Base-by-base conservation (phyloP, 2,888 invertebrate species). In the Drosophila peninsularis region DNA sequence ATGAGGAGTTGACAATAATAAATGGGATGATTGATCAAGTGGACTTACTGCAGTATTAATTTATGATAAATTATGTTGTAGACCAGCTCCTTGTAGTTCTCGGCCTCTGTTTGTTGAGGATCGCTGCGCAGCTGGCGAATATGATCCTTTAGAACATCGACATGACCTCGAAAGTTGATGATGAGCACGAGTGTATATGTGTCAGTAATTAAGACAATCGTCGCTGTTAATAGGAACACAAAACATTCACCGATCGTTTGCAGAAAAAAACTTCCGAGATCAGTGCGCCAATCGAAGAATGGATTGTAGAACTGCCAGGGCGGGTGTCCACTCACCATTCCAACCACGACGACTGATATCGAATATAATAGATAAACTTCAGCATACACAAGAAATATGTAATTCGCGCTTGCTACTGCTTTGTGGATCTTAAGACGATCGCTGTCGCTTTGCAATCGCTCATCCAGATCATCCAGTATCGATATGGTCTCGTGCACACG, bases 261-360 rank as follows among this genome's bases (percentile, higher is more conserved):
- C 1, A 66, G 11, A 83, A 81, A 85, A 5, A 75, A 27, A 13
- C 41, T 39, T n/a, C 10, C 27, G 0, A 19, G 1, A 0, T 70
- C 66, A 5, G 54, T n/a, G 17, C 66, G 67, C 80, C 81, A 85
- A 44, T 84, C 62, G 5, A 83, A 36, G 0, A 78, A 27, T 0
- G 84, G 85, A 68, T 82, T 80, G 30, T 78, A 85, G 0, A 83
- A 30, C 11, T 71, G 53, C 78, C 78, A 85, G 0, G 78, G 68
- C 1, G 80, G 74, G 1, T 41, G 56, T 0, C 61, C 71, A 30
- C 30, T 70, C 1, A 62, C 14, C 0, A 74, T 30, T 0, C 70
- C 66, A 1, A 62, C 55, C 0, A 73, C 9, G 6, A 70, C 56
- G 0, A 52, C 72, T 0, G 74, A 76, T 1, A 54, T n/a, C 6